Conservation (phyloP, 2,797 vertebrate genomes). For the Pseudochirops cupreus region DNA sequence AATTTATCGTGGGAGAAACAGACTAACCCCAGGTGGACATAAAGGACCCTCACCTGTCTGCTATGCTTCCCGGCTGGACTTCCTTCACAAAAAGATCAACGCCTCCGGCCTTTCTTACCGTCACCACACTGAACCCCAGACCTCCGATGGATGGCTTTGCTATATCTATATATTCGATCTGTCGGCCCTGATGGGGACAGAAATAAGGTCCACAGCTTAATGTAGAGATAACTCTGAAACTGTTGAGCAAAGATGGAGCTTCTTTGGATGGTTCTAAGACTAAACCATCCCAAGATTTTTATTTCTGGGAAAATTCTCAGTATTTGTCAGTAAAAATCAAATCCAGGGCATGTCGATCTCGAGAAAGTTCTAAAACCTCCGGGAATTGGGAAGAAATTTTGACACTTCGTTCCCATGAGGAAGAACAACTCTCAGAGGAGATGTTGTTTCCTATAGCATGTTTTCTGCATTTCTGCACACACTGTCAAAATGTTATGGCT, state of each 20-base stretch:
- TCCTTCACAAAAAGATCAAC: conserved; percentile 94
- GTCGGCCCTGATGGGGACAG: conserved; percentile 87
- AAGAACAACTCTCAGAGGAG: conserved; percentile 80
- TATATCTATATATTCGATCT: conserved; percentile 90
- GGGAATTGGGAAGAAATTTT: conserved; percentile 81
- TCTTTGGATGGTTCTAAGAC: conserved; percentile 65
- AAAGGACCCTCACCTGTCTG: conserved; percentile 90
- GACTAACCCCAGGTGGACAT: conserved; percentile 22
- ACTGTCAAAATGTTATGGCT: conserved; percentile 71
- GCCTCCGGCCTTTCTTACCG: conserved; percentile 86
- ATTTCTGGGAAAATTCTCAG: conserved; percentile 81
- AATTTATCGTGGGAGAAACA: conserved; percentile 8
- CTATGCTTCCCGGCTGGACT: conserved; percentile 93
- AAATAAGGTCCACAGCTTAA: conserved; percentile 56
- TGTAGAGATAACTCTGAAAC: conserved; percentile 66
- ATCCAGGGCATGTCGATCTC: conserved; percentile 58
- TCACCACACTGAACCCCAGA: conserved; percentile 96
- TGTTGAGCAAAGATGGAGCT: conserved; percentile 71
- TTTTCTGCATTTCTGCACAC: background rate
- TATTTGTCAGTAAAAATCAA: conserved; percentile 79
- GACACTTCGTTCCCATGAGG: conserved; percentile 82
- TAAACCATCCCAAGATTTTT: conserved; percentile 79
- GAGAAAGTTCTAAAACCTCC: conserved; percentile 72
- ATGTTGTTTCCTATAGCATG: conserved; percentile 68
- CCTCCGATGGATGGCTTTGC: conserved; percentile 91